Evolutionary conservation across 2,888 invertebrate species (phyloP), one percentile per base, ranked within the genome.

Genomic region (Venustoraphidia nigricollis): DNA sequence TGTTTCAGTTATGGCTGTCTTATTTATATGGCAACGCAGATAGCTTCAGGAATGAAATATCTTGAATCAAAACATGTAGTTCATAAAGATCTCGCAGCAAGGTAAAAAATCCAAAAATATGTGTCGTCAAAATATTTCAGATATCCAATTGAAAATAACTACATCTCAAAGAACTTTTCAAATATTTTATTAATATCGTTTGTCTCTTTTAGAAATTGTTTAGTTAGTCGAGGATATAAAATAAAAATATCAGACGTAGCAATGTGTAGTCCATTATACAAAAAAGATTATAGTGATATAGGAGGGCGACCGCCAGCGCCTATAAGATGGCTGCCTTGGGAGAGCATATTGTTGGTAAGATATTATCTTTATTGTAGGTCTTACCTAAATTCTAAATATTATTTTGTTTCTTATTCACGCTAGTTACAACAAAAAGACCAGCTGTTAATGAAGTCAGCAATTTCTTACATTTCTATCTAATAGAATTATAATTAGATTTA

Each of bases 21-120:
- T 55, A 72, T 84, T 53, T 81, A 76, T 65, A 80, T 84, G 74
- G 79, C 81, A 46, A 75, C 77, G 47, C 83, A 87, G 66, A 78
- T 87, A 60, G 81, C 85, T 41, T 82, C 83, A 9, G 86, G 83
- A 41, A 84, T 86, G 82, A 80, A 80, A 62, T 87, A 84, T 63
- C 70, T 87, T 59, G 86, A 88, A 69, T 78, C 79, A 14, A 76
- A 79, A 62, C 79, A 83, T 66, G 78, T 85, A 59, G 83, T 84
- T 41, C 87, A 87, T 66, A 78, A 85, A 58, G 85, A 87, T 66
- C 67, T 87, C 57, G 85, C 85, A 39, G 81, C 84, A 13, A 71
- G 75, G 75, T 74, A 66, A 61, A 54, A 53, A 49, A 49, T 52
- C 51, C 17, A 17, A 17, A 17, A 17, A 27, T 27, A 27, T 27